A percentile compares a stretch with the other conserved stretches of the same genome.
These are phyloP conservation scores for Myopa testacea DNA, from an alignment of 2,888 invertebrate genomes.

Conservation along the genomic window DNA sequence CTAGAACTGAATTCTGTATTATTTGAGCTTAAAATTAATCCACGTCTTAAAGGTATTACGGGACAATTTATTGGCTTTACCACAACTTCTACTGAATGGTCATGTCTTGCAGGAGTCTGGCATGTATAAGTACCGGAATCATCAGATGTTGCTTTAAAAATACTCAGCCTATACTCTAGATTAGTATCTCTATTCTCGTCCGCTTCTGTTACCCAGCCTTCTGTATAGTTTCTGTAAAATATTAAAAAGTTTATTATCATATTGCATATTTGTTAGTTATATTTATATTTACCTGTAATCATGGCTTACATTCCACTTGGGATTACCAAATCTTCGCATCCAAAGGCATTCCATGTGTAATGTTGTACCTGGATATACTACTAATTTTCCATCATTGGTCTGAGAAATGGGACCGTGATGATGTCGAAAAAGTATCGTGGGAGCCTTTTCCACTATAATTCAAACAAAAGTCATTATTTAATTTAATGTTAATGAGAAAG, in stretches of 20 bases:
- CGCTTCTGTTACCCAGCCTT: conserved; percentile 83
- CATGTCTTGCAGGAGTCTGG: conserved; percentile 85
- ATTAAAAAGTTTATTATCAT: not conserved
- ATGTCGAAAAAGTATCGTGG: conserved; percentile 85
- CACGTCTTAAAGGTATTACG: conserved; percentile 78
- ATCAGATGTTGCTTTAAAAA: conserved; percentile 82
- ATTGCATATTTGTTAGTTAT: not conserved
- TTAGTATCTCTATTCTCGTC: conserved; percentile 81
- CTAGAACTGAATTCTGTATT: conserved; percentile 81
- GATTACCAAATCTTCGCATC: conserved; percentile 87
- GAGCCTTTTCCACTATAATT: conserved; percentile 82
- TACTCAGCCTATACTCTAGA: conserved; percentile 83
- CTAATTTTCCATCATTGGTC: conserved; percentile 78
- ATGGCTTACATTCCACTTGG: conserved; percentile 75
- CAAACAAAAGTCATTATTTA: not conserved
- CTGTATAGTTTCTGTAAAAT: conserved; percentile 74
- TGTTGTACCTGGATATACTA: conserved; percentile 87
- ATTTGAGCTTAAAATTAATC: conserved; percentile 78
- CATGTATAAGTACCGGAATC: conserved; percentile 89
- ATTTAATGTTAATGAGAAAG: too few species aligned
- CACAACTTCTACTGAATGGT: conserved; percentile 82
- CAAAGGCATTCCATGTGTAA: conserved; percentile 90
- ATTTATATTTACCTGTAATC: conserved; percentile 17
- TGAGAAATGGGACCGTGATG: conserved; percentile 87
- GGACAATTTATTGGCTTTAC: conserved; percentile 87